Conservation (phyloP, 2,797 vertebrate species). For the Chlorospingus flavigularis region DNA sequence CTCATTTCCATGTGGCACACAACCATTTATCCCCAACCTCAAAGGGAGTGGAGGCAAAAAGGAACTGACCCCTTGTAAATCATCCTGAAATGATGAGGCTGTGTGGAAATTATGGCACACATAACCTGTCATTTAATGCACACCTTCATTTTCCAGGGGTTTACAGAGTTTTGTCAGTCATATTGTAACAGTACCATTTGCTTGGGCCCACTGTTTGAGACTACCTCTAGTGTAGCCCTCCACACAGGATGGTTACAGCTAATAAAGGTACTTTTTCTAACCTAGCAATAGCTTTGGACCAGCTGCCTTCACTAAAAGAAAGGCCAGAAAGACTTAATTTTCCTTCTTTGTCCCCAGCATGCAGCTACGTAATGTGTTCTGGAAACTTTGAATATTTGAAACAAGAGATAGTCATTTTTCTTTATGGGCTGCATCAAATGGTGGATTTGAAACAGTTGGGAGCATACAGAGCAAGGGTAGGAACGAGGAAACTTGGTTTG, state of each 20-base stretch:
- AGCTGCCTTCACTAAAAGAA: background rate
- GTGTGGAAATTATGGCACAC: background rate
- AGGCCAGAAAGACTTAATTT: background rate
- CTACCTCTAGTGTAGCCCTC: background rate
- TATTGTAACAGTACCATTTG: background rate
- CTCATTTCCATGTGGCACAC: background rate
- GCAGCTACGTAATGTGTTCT: background rate
- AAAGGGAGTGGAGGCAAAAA: background rate
- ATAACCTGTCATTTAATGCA: background rate
- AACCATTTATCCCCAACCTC: background rate
- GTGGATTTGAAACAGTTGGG: constrained; percentile 57
- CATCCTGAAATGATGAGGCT: background rate
- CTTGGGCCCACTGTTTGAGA: background rate
- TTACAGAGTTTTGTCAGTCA: background rate
- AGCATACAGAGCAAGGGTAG: constrained; percentile 34
- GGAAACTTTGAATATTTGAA: constrained; percentile 6
- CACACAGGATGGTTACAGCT: background rate
- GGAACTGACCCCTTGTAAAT: background rate
- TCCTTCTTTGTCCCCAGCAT: background rate
- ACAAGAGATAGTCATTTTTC: constrained; percentile 8
- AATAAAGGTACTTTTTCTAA: background rate
- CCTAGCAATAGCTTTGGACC: background rate
- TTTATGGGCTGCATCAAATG: constrained; percentile 49
- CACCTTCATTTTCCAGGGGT: background rate
- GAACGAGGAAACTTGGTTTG: constrained; percentile 41